phyloP scores from a whole-genome alignment of 2,888 invertebrate genomes.

The Latheticus oryzae region DNA sequence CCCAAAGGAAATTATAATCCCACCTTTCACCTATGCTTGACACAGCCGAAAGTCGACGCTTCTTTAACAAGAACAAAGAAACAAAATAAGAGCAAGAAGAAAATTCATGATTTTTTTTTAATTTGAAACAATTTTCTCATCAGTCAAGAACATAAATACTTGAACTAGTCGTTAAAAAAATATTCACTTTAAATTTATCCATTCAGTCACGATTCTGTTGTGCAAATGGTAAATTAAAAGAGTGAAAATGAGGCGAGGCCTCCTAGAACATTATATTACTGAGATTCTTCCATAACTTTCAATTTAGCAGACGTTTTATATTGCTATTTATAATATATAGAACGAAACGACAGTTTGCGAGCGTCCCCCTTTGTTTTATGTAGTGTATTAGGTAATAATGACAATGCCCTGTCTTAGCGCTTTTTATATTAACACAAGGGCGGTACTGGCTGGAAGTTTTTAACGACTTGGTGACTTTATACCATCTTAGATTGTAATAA shows the following conservation, averaged over 20 bases:
- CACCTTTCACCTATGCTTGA: conserved; percentile 48
- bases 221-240: conserved; percentile 34
- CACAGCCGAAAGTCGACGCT: conserved; percentile 39
- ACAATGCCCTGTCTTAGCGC: conserved; percentile 39
- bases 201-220: conserved; percentile 34
- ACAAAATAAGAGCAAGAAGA: conserved; percentile 61
- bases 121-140: too few relatives aligned
- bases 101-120: too few relatives aligned
- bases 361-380: conserved; percentile 42
- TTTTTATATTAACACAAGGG: conserved; percentile 43
- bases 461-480: conserved; percentile 42
- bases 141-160: too few relatives aligned
- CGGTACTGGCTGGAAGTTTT: conserved; percentile 41
- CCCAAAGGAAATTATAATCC: conserved; percentile 66
- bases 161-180: conserved; percentile 38
- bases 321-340: conserved; percentile 44
- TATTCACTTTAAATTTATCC: conserved; percentile 9
- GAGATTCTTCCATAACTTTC: conserved; percentile 43
- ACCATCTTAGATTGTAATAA: conserved; percentile 36
- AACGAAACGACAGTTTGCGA: conserved; percentile 41
- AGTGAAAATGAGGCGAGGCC: conserved; percentile 38
- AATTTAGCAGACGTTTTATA: conserved; percentile 42
- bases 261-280: conserved; percentile 34
- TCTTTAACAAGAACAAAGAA: conserved; percentile 53
- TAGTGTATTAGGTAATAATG: conserved; percentile 43